These are phyloP conservation scores for Phyllostomus discolor DNA, from an alignment of 2,113 vertebrate genomes.

Conservation along the genomic window DNA sequence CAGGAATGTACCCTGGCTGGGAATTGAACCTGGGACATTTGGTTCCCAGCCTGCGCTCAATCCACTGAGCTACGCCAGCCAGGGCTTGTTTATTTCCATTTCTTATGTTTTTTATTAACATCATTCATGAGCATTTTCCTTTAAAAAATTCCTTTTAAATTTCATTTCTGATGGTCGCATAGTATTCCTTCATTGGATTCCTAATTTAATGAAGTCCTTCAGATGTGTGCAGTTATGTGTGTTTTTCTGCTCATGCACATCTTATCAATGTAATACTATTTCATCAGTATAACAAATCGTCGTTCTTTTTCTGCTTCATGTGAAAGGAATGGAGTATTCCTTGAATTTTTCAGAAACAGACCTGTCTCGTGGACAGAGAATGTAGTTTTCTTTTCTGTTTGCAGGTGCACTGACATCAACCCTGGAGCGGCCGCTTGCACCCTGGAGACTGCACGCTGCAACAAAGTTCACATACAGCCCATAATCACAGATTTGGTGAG, in stretches of 20 bases:
- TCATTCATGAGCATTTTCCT: background rate
- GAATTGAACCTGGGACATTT: too few relatives aligned
- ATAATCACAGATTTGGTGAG: conserved; percentile 93
- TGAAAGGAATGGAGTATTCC: background rate
- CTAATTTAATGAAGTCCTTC: background rate
- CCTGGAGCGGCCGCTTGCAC: conserved; percentile 88
- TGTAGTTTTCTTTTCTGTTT: conserved; percentile 10
- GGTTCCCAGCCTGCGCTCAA: too few relatives aligned
- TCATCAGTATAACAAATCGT: background rate
- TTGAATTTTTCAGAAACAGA: background rate
- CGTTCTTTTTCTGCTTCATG: background rate
- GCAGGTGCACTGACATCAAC: conserved; percentile 96
- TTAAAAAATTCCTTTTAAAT: background rate
- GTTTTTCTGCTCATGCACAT: background rate
- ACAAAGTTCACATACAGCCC: conserved; percentile 87
- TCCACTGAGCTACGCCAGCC: too few relatives aligned
- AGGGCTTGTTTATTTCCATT: background rate
- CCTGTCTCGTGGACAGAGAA: background rate
- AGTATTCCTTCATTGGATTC: background rate
- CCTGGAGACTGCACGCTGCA: conserved; percentile 85
- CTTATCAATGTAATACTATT: background rate
- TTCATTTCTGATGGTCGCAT: background rate
- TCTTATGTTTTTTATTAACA: background rate
- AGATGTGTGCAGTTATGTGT: background rate
- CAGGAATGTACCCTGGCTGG: too few relatives aligned